These are phyloP conservation scores for Hesperophylax magnus DNA, from an alignment of 1,140 invertebrate genomes.

Conservation along the genomic window DNA sequence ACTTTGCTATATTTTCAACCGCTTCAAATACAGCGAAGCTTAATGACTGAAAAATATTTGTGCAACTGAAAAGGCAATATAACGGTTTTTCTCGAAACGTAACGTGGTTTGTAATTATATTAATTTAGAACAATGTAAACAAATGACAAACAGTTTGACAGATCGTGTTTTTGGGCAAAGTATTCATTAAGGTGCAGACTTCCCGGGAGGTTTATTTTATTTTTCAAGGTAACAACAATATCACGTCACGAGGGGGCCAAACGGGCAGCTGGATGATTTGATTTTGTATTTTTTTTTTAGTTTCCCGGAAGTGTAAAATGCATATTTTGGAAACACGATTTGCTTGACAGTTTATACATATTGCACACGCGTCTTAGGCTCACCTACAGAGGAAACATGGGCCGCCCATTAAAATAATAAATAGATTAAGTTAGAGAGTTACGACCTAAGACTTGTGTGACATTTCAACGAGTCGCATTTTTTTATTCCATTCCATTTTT, in stretches of 20 bases:
- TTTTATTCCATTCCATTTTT: slow-evolving; percentile 14
- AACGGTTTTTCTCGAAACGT: slow-evolving; percentile 38
- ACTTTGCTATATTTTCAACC: background rate
- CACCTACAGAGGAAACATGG: slow-evolving; percentile 3
- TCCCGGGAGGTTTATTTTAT: slow-evolving; percentile 17
- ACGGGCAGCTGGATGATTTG: background rate
- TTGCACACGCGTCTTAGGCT: slow-evolving; percentile 53
- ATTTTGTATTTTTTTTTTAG: slow-evolving; percentile 32
- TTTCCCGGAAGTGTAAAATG: slow-evolving; percentile 38
- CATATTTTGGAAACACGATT: slow-evolving; percentile 56
- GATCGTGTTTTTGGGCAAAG: slow-evolving; percentile 48
- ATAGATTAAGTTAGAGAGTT: slow-evolving; percentile 43
- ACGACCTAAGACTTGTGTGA: slow-evolving; percentile 26
- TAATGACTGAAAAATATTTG: background rate
- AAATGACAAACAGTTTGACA: slow-evolving; percentile 45
- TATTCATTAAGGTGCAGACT: slow-evolving; percentile 34
- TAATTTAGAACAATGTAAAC: slow-evolving; percentile 38
- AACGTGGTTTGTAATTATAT: slow-evolving; percentile 31
- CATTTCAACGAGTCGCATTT: slow-evolving; percentile 32
- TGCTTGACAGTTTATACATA: slow-evolving; percentile 43
- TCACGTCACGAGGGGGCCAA: background rate
- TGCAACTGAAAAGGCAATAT: slow-evolving; percentile 19
- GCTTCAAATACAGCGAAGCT: background rate
- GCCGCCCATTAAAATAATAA: slow-evolving; percentile 33
- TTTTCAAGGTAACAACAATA: slow-evolving; percentile 25